Evolutionary conservation across 1,140 invertebrate species (phyloP), one percentile per base, ranked within the genome.

Genomic region (Drosophila persimilis): DNA sequence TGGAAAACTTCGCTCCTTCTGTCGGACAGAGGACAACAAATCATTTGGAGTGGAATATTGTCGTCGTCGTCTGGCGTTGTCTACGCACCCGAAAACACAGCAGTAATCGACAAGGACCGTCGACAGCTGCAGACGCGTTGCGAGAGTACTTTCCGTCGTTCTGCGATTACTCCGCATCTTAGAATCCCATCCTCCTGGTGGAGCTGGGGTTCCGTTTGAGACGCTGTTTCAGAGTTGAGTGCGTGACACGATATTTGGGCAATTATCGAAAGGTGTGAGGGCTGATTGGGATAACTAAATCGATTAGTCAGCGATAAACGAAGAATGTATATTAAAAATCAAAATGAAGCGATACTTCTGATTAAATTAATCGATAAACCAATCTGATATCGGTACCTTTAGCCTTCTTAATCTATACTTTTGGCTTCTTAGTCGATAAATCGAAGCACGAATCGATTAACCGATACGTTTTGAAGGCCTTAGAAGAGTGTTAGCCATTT

Each of bases 41-140:
- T 81, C 78, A 74, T 69, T 78, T 59, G 56, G 69, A 81, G 74
- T 74, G 71, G 67, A 79, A 80, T 65, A 85, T 65, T 79, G 67
- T 85, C 77, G 20, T 64, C 45, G 61, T 46, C 54, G 56, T 39
- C 17, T 52, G 35, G 54, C 41, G 54, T 41, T 61, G 56, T 77
- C 70, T 71, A 77, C 81, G 81, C 73, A 80, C 71, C 56, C 46
- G 69, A 77, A 69, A 35, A 52, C 31, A 50, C 51, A 39, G 52
- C 26, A 58, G 55, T 11, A 51, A 44, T 58, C 52, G 13, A 47
- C 45, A 20, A 9, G 48, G 39, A 31, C 61, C 43, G 24, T 6
- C 63, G 44, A 69, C 63, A 69, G 50, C 62, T 69, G 50, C 48
- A 53, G 31, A 47, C 29, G 43, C n/a, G 31, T 8, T 0, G n/a